These are phyloP conservation scores for Coleophora deauratella DNA, from an alignment of 2,888 invertebrate species.

Conservation along the genomic window DNA sequence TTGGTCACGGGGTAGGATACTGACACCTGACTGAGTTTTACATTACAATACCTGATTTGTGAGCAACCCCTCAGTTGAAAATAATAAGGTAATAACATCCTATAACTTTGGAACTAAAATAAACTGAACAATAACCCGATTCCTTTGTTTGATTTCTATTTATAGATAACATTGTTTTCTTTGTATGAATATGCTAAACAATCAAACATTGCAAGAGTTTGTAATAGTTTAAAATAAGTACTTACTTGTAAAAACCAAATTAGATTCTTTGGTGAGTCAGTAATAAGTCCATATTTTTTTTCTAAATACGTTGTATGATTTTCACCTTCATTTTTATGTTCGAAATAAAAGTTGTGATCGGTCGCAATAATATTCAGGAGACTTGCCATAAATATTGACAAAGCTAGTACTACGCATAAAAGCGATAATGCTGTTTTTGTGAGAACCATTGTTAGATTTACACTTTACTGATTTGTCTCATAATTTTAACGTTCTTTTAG, in stretches of 20 bases:
- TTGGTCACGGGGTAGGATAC: too few species aligned
- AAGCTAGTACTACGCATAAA: slow-evolving; percentile 75
- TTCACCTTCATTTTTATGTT: slow-evolving; percentile 39
- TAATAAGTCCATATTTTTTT: slow-evolving; percentile 60
- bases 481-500: background rate
- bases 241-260: slow-evolving; percentile 86
- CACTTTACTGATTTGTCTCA: slow-evolving; percentile 1
- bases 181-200: too few species aligned
- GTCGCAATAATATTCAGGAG: slow-evolving; percentile 79
- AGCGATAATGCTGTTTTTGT: slow-evolving; percentile 76
- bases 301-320: slow-evolving; percentile 46
- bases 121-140: too few species aligned
- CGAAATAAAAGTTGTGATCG: slow-evolving; percentile 60
- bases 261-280: slow-evolving; percentile 73
- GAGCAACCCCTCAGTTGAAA: too few species aligned
- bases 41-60: too few species aligned
- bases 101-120: too few species aligned
- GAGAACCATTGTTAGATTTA: slow-evolving; percentile 70
- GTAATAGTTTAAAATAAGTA: slow-evolving; percentile 2
- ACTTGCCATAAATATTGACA: slow-evolving; percentile 81
- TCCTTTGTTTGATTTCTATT: too few species aligned
- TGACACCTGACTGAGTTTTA: too few species aligned
- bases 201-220: too few species aligned
- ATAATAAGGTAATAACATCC: too few species aligned
- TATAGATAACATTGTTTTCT: too few species aligned